Percentiles rank a stretch among this genome's conserved stretches.
These are phyloP conservation scores for Portunus trituberculatus DNA, from an alignment of 1,140 invertebrate species.

Conservation along the genomic window DNA sequence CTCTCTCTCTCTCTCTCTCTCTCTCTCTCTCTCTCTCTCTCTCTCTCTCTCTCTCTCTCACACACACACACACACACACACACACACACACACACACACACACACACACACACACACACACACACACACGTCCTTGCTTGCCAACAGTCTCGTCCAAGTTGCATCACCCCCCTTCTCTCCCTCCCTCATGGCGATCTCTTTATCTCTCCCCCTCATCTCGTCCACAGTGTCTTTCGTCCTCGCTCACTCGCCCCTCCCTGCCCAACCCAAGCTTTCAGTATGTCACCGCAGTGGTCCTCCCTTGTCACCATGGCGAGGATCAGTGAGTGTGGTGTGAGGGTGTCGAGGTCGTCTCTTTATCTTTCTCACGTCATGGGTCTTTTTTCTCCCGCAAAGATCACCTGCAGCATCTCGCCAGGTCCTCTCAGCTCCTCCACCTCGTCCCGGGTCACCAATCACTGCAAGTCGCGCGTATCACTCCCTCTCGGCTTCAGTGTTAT, in stretches of 20 bases:
- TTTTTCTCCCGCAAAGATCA: neutral
- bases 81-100: too few species aligned
- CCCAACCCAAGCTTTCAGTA: neutral
- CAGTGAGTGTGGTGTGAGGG: neutral
- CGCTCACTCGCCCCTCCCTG: neutral
- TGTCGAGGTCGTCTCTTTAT: neutral
- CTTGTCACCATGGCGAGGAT: neutral
- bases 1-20: too few species aligned
- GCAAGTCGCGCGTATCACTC: neutral
- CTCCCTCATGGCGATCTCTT: neutral
- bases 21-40: too few species aligned
- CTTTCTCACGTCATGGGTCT: neutral
- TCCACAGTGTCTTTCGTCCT: neutral
- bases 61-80: too few species aligned
- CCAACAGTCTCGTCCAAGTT: neutral
- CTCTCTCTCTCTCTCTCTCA: too few species aligned
- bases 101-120: too few species aligned
- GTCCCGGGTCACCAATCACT: too few species aligned
- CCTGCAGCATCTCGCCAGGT: neutral
- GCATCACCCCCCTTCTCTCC: neutral
- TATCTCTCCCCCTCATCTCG: neutral
- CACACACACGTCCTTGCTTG: neutral
- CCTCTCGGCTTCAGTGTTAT: neutral
- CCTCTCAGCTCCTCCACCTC: neutral
- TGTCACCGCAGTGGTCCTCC: neutral